phyloP scores from a whole-genome alignment of 2,113 vertebrate genomes.

The Bucco capensis region DNA sequence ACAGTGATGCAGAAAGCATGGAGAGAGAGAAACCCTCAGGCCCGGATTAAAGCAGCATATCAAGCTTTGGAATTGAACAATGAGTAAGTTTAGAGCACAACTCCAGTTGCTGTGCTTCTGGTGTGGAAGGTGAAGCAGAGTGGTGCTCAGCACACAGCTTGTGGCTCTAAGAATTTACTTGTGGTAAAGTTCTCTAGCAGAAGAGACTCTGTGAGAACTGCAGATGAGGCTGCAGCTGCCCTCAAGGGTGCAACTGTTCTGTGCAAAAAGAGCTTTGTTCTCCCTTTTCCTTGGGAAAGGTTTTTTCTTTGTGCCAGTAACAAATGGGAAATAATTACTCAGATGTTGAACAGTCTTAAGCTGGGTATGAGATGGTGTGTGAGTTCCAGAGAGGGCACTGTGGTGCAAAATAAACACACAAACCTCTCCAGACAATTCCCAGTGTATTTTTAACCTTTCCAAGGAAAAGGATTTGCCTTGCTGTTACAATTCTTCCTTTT shows the following conservation, averaged over 20 bases:
- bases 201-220: neutral
- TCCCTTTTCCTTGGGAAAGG: neutral
- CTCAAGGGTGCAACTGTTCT: neutral
- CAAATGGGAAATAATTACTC: neutral
- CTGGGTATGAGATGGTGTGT: neutral
- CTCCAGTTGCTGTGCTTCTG: neutral
- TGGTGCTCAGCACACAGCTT: neutral
- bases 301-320: neutral
- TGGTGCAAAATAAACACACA: neutral
- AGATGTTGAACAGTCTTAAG: neutral
- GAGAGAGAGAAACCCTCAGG: slow-evolving; percentile 95
- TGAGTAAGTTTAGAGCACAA: slow-evolving; percentile 82
- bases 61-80: slow-evolving; percentile 95
- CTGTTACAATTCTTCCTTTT: neutral
- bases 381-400: neutral
- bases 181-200: neutral
- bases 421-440: neutral
- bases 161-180: neutral
- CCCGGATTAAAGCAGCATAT: slow-evolving; percentile 93
- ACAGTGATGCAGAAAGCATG: slow-evolving; percentile 98
- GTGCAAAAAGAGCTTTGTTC: neutral
- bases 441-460: neutral
- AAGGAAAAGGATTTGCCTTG: neutral
- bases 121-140: neutral
- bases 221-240: neutral